Conservation (phyloP, 2,797 vertebrate species). For the Muscicapa striata region DNA sequence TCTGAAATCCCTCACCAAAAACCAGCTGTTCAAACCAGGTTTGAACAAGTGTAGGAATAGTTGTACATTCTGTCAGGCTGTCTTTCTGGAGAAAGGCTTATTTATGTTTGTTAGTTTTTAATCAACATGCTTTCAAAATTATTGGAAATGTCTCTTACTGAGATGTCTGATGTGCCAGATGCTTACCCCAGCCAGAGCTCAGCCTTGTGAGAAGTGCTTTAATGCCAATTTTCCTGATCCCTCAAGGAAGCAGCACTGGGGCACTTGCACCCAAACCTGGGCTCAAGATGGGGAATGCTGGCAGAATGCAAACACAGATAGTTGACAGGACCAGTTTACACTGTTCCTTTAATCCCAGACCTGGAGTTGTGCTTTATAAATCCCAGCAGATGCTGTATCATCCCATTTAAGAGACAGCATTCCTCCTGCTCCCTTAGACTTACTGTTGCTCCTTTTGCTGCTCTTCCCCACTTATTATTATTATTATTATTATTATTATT, state of each 20-base stretch:
- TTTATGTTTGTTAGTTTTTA: not conserved
- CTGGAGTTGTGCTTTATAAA: not conserved
- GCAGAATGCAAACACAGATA: not conserved
- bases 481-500: not conserved
- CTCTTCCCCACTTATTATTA: not conserved
- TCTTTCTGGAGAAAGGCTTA: not conserved
- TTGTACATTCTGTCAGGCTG: not conserved
- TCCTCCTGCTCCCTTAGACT: not conserved
- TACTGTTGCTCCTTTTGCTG: not conserved
- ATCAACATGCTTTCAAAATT: not conserved
- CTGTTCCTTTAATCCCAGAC: not conserved
- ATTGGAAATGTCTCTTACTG: not conserved
- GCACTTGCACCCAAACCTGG: not conserved
- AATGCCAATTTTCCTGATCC: not conserved
- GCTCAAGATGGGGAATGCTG: rapidly evolving
- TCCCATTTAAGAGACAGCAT: not conserved
- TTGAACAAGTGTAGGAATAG: not conserved
- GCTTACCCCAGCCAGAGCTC: not conserved
- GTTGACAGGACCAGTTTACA: rapidly evolving
- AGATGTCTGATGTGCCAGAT: no score
- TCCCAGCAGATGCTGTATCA: not conserved
- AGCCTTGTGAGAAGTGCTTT: not conserved
- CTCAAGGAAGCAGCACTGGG: not conserved
- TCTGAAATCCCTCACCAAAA: not conserved
- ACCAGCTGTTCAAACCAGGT: rapidly evolving